Evolutionary conservation across 2,113 vertebrate species (phyloP).

Genomic region (Thryonomys swinderianus): DNA sequence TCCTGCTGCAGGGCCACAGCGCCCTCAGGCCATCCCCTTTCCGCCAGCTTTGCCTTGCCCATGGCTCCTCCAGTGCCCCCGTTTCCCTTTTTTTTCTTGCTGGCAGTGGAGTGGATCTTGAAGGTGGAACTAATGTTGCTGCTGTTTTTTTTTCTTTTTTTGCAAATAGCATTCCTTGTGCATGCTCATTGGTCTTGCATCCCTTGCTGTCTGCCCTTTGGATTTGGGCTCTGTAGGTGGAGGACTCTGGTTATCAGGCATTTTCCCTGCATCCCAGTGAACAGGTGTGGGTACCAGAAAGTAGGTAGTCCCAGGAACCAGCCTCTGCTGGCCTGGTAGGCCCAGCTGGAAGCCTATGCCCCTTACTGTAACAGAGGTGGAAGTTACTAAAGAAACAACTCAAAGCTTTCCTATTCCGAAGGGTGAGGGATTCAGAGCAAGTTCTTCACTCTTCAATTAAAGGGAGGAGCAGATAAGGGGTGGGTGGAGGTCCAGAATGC

Average conservation of each 20-base stretch:
- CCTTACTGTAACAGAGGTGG: background rate
- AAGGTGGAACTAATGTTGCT: slow-evolving; percentile 29
- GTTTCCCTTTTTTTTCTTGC: slow-evolving; percentile 80
- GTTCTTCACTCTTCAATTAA: background rate
- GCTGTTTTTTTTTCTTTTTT: background rate
- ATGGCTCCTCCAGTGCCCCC: background rate
- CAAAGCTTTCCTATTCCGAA: background rate
- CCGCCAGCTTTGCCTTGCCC: slow-evolving; percentile 64
- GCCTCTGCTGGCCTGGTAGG: background rate
- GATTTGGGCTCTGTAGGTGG: background rate
- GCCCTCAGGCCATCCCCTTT: background rate
- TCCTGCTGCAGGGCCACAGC: background rate
- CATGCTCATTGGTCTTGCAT: background rate
- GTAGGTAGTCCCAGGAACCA: background rate
- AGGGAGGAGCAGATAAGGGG: background rate
- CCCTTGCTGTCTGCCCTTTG: background rate
- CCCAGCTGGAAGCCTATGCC: background rate
- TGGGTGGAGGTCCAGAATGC: background rate
- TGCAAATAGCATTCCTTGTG: background rate
- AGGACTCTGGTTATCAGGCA: slow-evolving; percentile 27
- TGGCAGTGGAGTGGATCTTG: slow-evolving; percentile 72
- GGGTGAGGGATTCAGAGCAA: background rate
- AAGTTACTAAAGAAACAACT: background rate
- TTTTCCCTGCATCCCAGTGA: background rate
- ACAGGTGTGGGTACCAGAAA: background rate